Percentiles rank a stretch among this genome's conserved stretches.
Conservation (phyloP, 2,113 vertebrate genomes). For the Trochalopteron elliotii region DNA sequence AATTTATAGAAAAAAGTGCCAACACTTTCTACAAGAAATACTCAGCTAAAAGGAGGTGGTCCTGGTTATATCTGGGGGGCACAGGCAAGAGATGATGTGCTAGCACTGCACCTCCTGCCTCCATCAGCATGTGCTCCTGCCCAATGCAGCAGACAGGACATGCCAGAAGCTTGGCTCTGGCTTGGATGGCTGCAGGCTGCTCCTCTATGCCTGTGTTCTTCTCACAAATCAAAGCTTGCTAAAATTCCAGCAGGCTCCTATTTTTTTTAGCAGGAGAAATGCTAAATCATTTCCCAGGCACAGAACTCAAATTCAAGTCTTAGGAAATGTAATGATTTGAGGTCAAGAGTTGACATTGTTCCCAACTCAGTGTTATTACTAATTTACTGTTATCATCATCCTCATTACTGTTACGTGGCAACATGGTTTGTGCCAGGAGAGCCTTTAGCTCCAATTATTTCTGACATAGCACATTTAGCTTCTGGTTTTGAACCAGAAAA, state of each 20-base stretch:
- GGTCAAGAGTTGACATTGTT: not conserved
- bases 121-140: not conserved
- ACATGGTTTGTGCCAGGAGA: not conserved
- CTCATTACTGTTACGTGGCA: not conserved
- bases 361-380: not conserved
- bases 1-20: rapidly evolving
- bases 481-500: not conserved
- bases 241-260: not conserved
- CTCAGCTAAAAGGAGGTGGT: not conserved
- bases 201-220: not conserved
- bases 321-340: not conserved
- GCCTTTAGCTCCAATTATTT: not conserved
- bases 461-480: not conserved
- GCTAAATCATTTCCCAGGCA: not conserved
- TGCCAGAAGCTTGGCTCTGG: not conserved
- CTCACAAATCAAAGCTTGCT: not conserved
- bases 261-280: not conserved
- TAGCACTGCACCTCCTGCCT: not conserved
- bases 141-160: not conserved
- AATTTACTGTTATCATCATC: not conserved
- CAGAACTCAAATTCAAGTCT: not conserved
- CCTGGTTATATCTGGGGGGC: not conserved
- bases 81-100: not conserved
- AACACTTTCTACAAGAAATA: not conserved
- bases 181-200: not conserved